Percentiles rank a stretch among this genome's conserved stretches.
Conservation (phyloP, 2,888 invertebrate species). For the Zeuzera pyrina region DNA sequence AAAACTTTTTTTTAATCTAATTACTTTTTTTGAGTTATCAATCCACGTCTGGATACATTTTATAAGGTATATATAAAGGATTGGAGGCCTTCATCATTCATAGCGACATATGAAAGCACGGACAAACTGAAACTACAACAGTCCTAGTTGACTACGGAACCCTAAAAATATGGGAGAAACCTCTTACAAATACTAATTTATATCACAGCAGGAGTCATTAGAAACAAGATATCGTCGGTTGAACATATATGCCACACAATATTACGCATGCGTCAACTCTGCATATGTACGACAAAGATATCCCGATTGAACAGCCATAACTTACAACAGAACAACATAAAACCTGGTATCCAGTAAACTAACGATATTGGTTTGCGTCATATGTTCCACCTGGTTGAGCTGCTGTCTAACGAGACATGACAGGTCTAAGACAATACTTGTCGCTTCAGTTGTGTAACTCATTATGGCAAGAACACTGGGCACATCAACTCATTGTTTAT, state of each 20-base stretch:
- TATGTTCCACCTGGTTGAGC: slow-evolving; percentile 29
- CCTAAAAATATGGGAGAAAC: neutral
- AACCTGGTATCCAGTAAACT: neutral
- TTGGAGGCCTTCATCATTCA: too few relatives aligned
- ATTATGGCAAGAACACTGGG: slow-evolving; percentile 24
- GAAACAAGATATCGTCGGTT: slow-evolving; percentile 37
- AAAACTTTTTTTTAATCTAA: too few relatives aligned
- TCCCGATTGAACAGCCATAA: neutral
- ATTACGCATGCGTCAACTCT: slow-evolving; percentile 33
- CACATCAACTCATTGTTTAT: slow-evolving; percentile 9
- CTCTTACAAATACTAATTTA: slow-evolving; percentile 27
- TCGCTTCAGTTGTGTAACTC: slow-evolving; percentile 36
- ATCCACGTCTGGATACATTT: too few relatives aligned
- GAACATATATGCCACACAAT: too few relatives aligned
- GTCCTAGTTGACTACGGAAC: too few relatives aligned
- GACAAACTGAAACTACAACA: too few relatives aligned
- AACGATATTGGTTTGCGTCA: too few relatives aligned
- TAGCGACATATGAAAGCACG: too few relatives aligned
- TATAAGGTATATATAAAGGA: too few relatives aligned
- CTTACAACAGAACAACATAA: neutral
- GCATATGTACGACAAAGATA: neutral
- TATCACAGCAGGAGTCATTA: slow-evolving; percentile 43
- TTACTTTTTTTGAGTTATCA: too few relatives aligned
- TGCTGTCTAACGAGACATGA: slow-evolving; percentile 39
- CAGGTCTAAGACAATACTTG: slow-evolving; percentile 40